phyloP scores from a whole-genome alignment of 2,113 vertebrate species.

The Gallinago paraguaiae region DNA sequence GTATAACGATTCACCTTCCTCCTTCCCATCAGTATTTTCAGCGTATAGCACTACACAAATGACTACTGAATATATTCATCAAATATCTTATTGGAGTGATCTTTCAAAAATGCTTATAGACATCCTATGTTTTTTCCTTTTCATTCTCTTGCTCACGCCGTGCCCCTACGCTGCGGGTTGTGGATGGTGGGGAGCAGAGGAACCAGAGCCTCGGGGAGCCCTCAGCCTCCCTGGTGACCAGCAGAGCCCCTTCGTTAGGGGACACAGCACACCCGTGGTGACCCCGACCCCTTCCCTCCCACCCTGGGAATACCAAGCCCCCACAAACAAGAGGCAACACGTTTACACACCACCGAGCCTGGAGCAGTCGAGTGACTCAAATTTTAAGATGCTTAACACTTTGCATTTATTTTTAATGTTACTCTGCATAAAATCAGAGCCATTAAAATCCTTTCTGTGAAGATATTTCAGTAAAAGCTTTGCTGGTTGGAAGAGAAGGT shows the following conservation, averaged over 20 bases:
- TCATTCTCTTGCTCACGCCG: not conserved
- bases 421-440: not conserved
- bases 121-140: not conserved
- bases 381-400: not conserved
- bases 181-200: not conserved
- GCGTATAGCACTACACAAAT: not conserved
- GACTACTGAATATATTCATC: not conserved
- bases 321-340: not conserved
- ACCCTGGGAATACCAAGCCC: not conserved
- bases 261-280: not conserved
- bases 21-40: conserved; percentile 8
- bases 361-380: not conserved
- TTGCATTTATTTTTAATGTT: conserved; percentile 2
- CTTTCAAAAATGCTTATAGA: not conserved
- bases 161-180: not conserved
- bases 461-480: not conserved
- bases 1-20: not conserved
- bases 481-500: not conserved
- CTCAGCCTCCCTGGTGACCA: not conserved
- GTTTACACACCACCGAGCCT: not conserved
- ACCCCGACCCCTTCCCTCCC: not conserved
- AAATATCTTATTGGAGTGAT: not conserved
- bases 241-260: not conserved
- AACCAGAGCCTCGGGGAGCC: not conserved
- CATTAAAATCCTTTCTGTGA: not conserved